Evolutionary conservation across 1,140 invertebrate species (phyloP), one percentile per base, ranked within the genome.

Genomic region (Drosophila auraria): DNA sequence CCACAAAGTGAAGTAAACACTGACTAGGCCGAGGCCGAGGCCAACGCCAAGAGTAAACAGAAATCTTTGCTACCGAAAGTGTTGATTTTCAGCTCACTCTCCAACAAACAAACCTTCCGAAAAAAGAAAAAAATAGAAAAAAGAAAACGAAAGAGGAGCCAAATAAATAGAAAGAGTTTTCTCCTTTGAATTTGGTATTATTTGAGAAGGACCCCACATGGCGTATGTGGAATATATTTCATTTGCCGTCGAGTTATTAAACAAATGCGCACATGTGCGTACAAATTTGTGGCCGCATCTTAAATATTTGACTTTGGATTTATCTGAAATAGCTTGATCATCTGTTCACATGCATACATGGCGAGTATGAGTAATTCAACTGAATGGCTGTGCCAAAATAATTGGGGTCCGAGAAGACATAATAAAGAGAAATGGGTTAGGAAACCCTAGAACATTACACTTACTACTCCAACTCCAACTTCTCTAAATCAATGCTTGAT

Each of bases 1-100:
- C 82, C 77, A 78, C 82, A 68, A 78, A 68, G 66, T 87, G 73
- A 70, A 84, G 82, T 66, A 84, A 86, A 75, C 78, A 86, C 60
- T 53, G 78, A 65, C 63, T 70, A 74, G 69, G 60, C 78, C 68
- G 54, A 74, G 69, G 60, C 78, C 68, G 54, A 60, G 57, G 79
- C 56, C 68, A 60, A 51, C 71, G 69, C 45, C 70, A 36, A 73
- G 69, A 59, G 71, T 61, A 73, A 73, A 73, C 71, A 73, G 69
- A 73, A 75, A 42, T 54, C 47, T 60, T 47, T 78, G 57, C 75
- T 57, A 23, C 45, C 70, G 40, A 72, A 70, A 84, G 82, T 84
- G 82, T 84, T 82, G 78, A 84, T 78, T 86, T 78, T 63, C 38
- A 60, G 62, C 62, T 59, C 45, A 59, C 15, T 57, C 60, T 33